Conservation (phyloP, 2,888 invertebrate species). For the Metallyticus violacea region DNA sequence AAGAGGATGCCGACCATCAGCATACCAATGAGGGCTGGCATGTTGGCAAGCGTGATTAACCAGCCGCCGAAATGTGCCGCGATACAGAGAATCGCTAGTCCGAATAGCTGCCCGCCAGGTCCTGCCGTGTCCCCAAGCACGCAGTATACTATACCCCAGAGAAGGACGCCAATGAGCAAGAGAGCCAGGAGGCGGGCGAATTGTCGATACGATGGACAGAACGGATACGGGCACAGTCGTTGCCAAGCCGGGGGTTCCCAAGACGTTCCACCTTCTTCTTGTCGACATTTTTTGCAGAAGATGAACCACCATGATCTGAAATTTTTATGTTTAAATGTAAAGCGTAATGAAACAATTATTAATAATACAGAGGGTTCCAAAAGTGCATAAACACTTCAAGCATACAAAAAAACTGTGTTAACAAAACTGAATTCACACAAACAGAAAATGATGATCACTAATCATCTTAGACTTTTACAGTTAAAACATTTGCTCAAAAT, state of each 20-base stretch:
- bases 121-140: slow-evolving; percentile 72
- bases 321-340: no score
- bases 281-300: slow-evolving; percentile 74
- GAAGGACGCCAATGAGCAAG: slow-evolving; percentile 57
- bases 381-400: no score
- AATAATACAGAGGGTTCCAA: no score
- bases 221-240: slow-evolving; percentile 76
- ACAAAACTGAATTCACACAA: no score
- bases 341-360: no score
- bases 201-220: slow-evolving; percentile 81
- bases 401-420: no score
- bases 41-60: slow-evolving; percentile 71
- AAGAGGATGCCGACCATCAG: slow-evolving; percentile 74
- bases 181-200: slow-evolving; percentile 74
- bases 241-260: slow-evolving; percentile 84
- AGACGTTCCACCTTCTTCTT: slow-evolving; percentile 50
- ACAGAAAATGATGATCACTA: no score
- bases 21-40: slow-evolving; percentile 86
- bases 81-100: slow-evolving; percentile 70
- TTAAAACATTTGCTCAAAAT: no score
- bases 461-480: no score
- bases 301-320: slow-evolving; percentile 73
- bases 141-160: slow-evolving; percentile 59
- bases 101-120: slow-evolving; percentile 80
- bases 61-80: slow-evolving; percentile 81